Percentiles rank a stretch among this genome's conserved stretches.
Conservation (phyloP, 2,113 vertebrate species). For the Brachyhypopomus gauderio region DNA sequence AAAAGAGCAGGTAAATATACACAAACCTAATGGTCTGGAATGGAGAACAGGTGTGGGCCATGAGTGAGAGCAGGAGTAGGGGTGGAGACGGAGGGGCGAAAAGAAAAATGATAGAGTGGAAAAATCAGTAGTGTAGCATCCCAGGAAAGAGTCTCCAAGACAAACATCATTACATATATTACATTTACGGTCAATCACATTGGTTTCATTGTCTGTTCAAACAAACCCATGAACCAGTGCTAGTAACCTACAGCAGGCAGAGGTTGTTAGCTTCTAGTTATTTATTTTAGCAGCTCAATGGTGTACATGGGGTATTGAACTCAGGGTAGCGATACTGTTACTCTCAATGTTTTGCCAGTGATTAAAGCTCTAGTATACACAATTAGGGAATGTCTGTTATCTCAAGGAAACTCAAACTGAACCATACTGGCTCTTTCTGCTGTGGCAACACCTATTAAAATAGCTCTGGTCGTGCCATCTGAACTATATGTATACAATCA, state of each 20-base stretch:
- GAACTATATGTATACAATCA: slow-evolving; percentile 34
- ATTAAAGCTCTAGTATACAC: slow-evolving; percentile 71
- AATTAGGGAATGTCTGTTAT: slow-evolving; percentile 70
- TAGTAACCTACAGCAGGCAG: neutral
- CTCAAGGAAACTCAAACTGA: slow-evolving; percentile 66
- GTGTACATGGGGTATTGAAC: slow-evolving; percentile 8
- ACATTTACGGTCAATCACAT: no score
- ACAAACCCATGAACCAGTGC: no score
- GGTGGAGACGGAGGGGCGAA: no score
- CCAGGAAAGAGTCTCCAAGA: no score
- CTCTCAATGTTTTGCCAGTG: slow-evolving; percentile 64
- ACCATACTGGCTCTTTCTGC: slow-evolving; percentile 55
- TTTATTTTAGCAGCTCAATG: slow-evolving; percentile 33
- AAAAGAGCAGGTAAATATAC: no score
- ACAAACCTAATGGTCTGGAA: no score
- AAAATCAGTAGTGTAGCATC: no score
- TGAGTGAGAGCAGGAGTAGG: no score
- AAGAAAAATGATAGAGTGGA: no score
- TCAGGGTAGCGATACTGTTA: slow-evolving; percentile 56
- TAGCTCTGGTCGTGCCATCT: slow-evolving; percentile 48
- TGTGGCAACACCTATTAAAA: slow-evolving; percentile 65
- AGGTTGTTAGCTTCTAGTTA: slow-evolving; percentile 5
- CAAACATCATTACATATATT: no score
- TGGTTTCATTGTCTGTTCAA: no score
- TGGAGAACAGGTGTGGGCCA: no score